These are phyloP conservation scores for Hiodon tergisus DNA, from an alignment of 2,113 vertebrate genomes.

Conservation along the genomic window DNA sequence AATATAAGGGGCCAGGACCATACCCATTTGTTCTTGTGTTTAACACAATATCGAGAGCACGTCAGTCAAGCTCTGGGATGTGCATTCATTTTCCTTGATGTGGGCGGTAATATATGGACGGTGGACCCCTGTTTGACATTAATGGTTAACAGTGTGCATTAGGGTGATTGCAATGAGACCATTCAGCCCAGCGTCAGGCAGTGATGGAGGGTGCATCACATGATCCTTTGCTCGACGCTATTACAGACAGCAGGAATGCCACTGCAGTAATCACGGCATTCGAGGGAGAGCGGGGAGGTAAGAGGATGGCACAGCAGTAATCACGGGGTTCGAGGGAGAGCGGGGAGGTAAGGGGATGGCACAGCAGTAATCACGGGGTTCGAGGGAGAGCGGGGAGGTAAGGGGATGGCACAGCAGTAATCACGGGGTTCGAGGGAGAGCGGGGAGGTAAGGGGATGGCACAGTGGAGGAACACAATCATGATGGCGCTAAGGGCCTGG, in stretches of 20 bases:
- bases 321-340: not conserved
- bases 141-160: conserved; percentile 80
- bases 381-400: too few species aligned
- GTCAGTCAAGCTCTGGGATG: conserved; percentile 55
- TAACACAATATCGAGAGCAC: conserved; percentile 61
- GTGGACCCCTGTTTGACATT: conserved; percentile 63
- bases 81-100: conserved; percentile 57
- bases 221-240: conserved; percentile 61
- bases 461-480: not conserved
- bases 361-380: too few species aligned
- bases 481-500: too few species aligned
- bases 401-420: too few species aligned
- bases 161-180: conserved; percentile 74
- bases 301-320: not conserved
- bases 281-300: conserved; percentile 33
- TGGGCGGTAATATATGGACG: conserved; percentile 47
- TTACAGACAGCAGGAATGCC: conserved; percentile 71
- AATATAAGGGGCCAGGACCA: conserved; percentile 36
- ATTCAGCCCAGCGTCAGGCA: conserved; percentile 52
- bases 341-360: not conserved
- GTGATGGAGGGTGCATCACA: conserved; percentile 62
- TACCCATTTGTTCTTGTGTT: conserved; percentile 62
- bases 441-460: not conserved
- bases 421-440: too few species aligned
- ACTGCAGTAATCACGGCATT: conserved; percentile 73